Percentiles rank a stretch among this genome's conserved stretches.
These are phyloP conservation scores for Guaruba guarouba DNA, from an alignment of 2,113 vertebrate species.

Conservation along the genomic window DNA sequence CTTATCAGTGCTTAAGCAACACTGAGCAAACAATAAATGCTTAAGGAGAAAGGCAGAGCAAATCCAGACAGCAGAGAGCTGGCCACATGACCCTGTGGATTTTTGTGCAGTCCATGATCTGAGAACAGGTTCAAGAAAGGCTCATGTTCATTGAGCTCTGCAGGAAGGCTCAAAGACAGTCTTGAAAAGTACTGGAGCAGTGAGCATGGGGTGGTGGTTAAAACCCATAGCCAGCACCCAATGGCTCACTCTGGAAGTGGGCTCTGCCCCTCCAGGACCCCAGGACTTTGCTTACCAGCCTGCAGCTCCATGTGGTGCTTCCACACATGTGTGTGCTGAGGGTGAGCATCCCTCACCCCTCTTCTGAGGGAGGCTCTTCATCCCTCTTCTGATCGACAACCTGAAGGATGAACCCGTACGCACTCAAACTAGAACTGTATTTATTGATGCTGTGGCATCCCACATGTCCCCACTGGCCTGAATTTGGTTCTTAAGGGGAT, in stretches of 20 bases:
- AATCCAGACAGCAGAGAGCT: neutral
- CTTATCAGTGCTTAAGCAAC: neutral
- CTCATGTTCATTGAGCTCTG: neutral
- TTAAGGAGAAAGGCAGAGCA: neutral
- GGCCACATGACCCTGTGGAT: fast-evolving
- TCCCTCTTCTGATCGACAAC: neutral
- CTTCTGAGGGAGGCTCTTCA: neutral
- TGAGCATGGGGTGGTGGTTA: neutral
- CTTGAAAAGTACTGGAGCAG: neutral
- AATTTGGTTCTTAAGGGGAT: neutral
- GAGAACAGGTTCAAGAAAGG: neutral
- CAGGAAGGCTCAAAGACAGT: neutral
- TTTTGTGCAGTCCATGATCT: neutral
- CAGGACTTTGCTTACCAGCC: fast-evolving
- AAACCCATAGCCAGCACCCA: neutral
- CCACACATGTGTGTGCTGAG: fast-evolving
- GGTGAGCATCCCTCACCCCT: fast-evolving
- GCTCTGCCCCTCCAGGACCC: too few species aligned
- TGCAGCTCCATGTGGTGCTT: neutral
- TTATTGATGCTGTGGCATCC: neutral
- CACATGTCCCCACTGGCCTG: fast-evolving
- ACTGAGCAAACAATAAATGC: neutral
- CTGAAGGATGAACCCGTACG: fast-evolving
- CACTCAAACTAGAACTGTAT: neutral
- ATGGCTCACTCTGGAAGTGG: neutral